Base-by-base conservation (phyloP, 2,888 invertebrate species). In the Drosophila colorata region DNA sequence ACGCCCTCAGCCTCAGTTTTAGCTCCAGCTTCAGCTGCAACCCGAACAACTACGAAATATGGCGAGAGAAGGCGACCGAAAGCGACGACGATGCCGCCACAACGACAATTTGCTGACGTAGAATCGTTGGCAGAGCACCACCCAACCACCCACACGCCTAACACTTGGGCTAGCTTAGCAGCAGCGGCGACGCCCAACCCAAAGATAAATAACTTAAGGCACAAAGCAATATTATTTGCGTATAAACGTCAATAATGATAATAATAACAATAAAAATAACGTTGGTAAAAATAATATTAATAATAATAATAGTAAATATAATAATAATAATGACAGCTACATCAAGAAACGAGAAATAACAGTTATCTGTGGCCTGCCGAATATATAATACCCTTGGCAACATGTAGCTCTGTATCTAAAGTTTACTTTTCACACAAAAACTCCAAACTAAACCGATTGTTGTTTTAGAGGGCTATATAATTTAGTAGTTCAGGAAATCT, bases 41-140 rank as follows among this genome's bases (percentile, higher is more conserved):
- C 16, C 55, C 73, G 73, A 74, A 8, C 52, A 38, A 37, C 49
- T 20, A 47, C 77, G 67, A 77, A 14, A 18, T 38, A 23, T 13
- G 37, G 41, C 56, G 67, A 77, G 23, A 18, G 44, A 28, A n/a
- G 41, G 47, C 56, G 41, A 51, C 40, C 31, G 28, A 38, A 4
- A 58, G 33, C 69, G 14, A 49, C 38, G 69, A 28, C 55, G 31
- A 55, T 16, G 14, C 25, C 58, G 23, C 56, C 8, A 60, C 20
- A 31, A 18, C 49, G 23, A 61, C 65, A 65, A 67, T 68, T 35
- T 75, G 79, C 82, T 85, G 86, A 87, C 82, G 85, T 76, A 69
- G 67, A 51, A 63, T 56, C 58, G 37, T 43, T 31, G 47, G 13
- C 37, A 57, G 25, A 28, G n/a, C 31, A 23, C 48, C 28, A 37